Conservation (phyloP, 2,113 vertebrate species). For the Ictidomys tridecemlineatus region DNA sequence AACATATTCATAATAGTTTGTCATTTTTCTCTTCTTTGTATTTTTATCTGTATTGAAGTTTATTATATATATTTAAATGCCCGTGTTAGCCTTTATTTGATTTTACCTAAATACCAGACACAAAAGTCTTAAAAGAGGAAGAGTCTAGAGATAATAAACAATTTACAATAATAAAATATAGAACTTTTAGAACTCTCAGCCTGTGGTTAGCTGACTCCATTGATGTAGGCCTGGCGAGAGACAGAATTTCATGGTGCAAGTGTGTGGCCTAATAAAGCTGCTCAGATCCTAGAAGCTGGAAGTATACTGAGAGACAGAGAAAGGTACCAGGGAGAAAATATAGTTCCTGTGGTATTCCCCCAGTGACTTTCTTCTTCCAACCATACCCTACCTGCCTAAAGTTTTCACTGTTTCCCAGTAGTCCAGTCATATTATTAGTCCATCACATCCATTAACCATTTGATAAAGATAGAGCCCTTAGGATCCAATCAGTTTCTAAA, state of each 20-base stretch:
- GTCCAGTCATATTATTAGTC: not conserved
- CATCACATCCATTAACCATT: not conserved
- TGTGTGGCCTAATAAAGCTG: not conserved
- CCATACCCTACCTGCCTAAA: no score
- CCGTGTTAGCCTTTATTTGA: not conserved
- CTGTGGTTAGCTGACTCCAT: not conserved
- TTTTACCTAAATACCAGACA: not conserved
- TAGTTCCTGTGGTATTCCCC: not conserved
- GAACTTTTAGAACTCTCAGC: not conserved
- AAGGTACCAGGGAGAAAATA: not conserved
- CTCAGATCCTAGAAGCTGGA: not conserved
- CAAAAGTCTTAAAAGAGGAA: no score
- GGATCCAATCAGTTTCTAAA: no score
- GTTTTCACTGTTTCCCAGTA: not conserved
- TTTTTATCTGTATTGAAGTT: not conserved
- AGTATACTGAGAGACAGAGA: no score
- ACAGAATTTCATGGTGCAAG: not conserved
- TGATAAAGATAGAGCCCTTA: not conserved
- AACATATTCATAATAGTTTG: not conserved
- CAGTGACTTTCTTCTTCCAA: not conserved
- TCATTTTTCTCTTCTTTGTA: not conserved
- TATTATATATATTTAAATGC: not conserved
- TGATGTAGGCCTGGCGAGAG: not conserved
- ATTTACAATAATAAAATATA: no score
- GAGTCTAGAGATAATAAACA: no score